A percentile compares a stretch with the other conserved stretches of the same genome.
Conservation (phyloP, 2,113 vertebrate species). For the Accipiter cooperii region DNA sequence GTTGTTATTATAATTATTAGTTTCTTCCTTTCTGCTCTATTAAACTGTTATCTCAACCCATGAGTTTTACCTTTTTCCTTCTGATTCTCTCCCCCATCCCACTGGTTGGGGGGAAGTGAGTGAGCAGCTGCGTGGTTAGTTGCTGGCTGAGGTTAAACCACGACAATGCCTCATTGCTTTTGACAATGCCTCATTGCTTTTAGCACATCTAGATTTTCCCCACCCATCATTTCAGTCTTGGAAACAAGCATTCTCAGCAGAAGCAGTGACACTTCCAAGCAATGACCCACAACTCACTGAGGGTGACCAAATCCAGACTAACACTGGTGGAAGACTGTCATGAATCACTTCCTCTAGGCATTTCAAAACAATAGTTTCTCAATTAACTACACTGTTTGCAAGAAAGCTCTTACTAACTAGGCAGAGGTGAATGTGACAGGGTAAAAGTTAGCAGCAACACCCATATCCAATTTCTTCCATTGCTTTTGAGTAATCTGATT, state of each 20-base stretch:
- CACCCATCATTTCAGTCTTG: not conserved
- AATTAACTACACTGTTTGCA: not conserved
- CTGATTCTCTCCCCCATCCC: no score
- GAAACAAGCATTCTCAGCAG: not conserved
- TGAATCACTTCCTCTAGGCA: not conserved
- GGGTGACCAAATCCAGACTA: not conserved
- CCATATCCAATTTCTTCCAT: not conserved
- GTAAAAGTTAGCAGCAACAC: not conserved
- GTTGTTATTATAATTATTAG: no score
- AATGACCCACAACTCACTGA: not conserved
- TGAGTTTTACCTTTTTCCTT: no score
- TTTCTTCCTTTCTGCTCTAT: no score
- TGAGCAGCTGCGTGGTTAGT: no score
- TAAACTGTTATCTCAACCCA: no score
- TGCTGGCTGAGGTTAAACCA: no score
- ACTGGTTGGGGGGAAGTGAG: no score
- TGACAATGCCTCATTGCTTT: not conserved
- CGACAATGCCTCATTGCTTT: not conserved
- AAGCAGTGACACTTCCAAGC: not conserved
- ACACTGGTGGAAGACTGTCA: not conserved
- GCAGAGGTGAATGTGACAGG: not conserved
- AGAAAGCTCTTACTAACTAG: not conserved
- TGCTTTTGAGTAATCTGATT: not conserved
- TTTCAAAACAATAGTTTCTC: slow-evolving; percentile 17
- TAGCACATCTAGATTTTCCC: not conserved